These are phyloP conservation scores for Carollia perspicillata DNA, from an alignment of 2,113 vertebrate species.

Conservation along the genomic window DNA sequence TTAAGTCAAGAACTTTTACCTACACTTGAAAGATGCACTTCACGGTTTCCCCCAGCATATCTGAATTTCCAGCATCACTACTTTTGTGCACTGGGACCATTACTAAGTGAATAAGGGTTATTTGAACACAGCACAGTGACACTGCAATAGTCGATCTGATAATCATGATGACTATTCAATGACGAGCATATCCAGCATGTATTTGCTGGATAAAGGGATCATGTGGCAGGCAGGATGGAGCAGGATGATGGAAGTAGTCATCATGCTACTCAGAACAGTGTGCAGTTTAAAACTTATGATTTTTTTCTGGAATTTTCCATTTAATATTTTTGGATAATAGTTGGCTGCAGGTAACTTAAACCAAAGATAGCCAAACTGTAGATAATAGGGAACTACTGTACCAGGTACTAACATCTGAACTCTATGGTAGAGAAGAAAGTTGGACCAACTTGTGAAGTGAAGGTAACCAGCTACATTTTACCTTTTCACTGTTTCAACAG, in stretches of 20 bases:
- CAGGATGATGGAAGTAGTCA: too few species aligned
- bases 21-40: neutral
- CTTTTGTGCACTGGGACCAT: neutral
- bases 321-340: neutral
- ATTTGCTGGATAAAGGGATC: neutral
- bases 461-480: neutral
- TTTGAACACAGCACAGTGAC: neutral
- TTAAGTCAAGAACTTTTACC: neutral
- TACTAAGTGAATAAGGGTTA: neutral
- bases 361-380: neutral
- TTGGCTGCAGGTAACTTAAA: neutral
- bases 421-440: neutral
- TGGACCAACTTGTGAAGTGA: neutral
- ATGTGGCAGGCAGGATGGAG: neutral
- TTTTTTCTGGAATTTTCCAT: neutral
- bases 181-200: neutral
- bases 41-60: neutral
- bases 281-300: neutral
- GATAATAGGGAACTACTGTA: neutral
- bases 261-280: neutral
- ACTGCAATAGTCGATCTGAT: neutral
- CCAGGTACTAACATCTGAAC: neutral
- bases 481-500: neutral
- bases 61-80: neutral
- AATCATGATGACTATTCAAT: neutral